A percentile compares a stretch with the other conserved stretches of the same genome.
Conservation (phyloP, 2,113 vertebrate species). For the Mus spicilegus region DNA sequence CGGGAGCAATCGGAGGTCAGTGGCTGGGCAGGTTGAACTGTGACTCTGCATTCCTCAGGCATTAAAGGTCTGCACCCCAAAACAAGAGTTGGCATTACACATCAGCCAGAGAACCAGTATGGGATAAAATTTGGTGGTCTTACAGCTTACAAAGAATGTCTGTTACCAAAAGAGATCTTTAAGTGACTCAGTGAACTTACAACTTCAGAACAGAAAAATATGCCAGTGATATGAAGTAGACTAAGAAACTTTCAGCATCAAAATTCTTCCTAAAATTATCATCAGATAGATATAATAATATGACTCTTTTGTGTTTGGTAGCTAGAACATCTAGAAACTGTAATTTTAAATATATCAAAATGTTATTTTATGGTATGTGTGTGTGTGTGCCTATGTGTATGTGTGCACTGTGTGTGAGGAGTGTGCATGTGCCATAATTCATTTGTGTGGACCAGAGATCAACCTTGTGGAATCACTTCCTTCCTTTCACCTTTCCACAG, state of each 20-base stretch:
- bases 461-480: not conserved
- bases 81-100: constrained; percentile 16
- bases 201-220: constrained; percentile 11
- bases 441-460: not conserved
- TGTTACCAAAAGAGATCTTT: constrained; percentile 9
- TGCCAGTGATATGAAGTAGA: not conserved
- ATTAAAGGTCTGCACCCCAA: constrained; percentile 90
- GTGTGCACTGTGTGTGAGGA: not conserved
- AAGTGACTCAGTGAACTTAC: not conserved
- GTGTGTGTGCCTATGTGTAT: not conserved
- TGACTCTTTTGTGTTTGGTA: not conserved
- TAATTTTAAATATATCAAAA: not conserved
- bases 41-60: constrained; percentile 95
- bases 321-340: not conserved
- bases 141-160: not conserved
- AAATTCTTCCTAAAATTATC: not conserved
- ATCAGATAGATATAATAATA: not conserved
- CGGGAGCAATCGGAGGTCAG: constrained; percentile 95
- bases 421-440: not conserved
- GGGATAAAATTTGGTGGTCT: not conserved
- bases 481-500: not conserved
- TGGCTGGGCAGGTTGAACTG: constrained; percentile 91
- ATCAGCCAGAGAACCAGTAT: not conserved
- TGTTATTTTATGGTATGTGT: not conserved
- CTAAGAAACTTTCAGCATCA: not conserved